Conservation (phyloP, 35 echinoderm and acorn worm species). For the Lytechinus pictus region DNA sequence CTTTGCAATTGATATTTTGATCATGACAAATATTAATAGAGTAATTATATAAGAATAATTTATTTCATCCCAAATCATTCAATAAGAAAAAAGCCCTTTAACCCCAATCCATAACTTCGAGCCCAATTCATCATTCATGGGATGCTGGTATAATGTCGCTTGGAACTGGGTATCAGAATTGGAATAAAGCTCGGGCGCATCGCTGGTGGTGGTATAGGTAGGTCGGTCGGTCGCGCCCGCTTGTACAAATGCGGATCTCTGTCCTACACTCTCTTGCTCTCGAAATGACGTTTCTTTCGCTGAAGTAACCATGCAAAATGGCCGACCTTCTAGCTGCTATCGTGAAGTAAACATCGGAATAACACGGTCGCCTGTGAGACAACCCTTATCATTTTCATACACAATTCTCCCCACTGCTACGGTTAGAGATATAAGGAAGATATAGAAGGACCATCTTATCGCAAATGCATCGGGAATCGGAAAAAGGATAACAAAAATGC, state of each 20-base stretch:
- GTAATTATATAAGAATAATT: too few species aligned
- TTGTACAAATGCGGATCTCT: neutral
- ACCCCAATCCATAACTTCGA: too few species aligned
- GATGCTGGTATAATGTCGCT: neutral
- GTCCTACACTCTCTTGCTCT: neutral
- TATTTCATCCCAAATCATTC: too few species aligned
- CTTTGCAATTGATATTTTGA: too few species aligned
- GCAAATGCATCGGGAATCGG: constrained; percentile 29
- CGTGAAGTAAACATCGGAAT: constrained; percentile 44
- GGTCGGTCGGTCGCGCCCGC: neutral
- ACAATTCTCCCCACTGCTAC: neutral
- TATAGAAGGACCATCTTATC: neutral
- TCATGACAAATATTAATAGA: too few species aligned
- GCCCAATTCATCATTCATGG: too few species aligned
- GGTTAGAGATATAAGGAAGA: neutral
- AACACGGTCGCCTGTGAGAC: neutral
- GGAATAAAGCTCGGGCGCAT: neutral
- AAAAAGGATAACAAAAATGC: constrained; percentile 16
- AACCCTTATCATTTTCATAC: neutral
- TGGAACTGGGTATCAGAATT: neutral
- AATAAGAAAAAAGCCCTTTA: too few species aligned
- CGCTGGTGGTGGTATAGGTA: neutral
- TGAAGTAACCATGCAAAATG: constrained; percentile 50
- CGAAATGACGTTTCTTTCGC: constrained; percentile 1
- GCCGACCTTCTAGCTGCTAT: constrained; percentile 46